Percentiles rank a stretch among this genome's conserved stretches.
Conservation (phyloP, 1,140 invertebrate species). For the Lanistes nyassanus region DNA sequence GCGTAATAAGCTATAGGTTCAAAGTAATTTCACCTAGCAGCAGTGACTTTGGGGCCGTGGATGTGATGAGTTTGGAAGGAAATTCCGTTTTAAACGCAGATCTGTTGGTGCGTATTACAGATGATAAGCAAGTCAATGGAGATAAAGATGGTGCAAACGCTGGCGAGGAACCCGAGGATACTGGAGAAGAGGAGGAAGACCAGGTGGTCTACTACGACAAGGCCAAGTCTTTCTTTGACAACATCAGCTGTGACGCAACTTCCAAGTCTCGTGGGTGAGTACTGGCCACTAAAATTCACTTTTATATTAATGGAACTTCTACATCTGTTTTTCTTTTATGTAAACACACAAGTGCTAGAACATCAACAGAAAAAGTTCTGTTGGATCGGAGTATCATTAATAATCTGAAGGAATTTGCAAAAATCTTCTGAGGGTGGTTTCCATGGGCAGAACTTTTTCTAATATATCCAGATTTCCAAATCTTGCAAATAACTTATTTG, state of each 20-base stretch:
- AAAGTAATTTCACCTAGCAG: too few species aligned
- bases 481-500: conserved; percentile 15
- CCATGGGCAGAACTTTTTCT: too few species aligned
- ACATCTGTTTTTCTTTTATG: not conserved
- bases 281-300: too few species aligned
- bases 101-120: conserved; percentile 29
- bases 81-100: too few species aligned
- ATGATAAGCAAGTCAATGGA: conserved; percentile 56
- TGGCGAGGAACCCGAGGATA: conserved; percentile 60
- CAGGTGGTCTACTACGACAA: conserved; percentile 85
- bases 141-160: conserved; percentile 66
- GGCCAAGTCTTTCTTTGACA: conserved; percentile 98
- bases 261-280: conserved; percentile 85
- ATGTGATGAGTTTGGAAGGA: too few species aligned
- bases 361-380: not conserved
- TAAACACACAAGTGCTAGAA: not conserved
- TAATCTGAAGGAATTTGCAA: not conserved
- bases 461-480: too few species aligned
- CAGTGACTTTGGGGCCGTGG: too few species aligned
- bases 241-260: conserved; percentile 97
- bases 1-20: too few species aligned
- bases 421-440: too few species aligned
- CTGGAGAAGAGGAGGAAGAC: conserved; percentile 67
- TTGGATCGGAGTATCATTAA: not conserved
- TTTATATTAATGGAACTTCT: not conserved